Evolutionary conservation across 2,888 invertebrate genomes (phyloP).

Genomic region (Odontocolon sp.): DNA sequence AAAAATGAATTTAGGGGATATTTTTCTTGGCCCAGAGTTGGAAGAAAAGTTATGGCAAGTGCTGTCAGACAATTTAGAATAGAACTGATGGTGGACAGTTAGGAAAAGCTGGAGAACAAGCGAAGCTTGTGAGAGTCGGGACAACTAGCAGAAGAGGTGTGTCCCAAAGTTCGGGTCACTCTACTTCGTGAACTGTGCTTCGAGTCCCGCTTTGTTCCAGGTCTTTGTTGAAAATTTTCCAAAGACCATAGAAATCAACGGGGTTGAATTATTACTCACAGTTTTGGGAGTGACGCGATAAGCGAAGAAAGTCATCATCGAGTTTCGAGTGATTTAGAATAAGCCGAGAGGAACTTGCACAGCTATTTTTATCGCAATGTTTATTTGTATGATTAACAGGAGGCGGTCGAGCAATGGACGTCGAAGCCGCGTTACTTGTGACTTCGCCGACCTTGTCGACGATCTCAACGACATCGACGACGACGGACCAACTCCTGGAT

Average conservation of each 20-base stretch:
- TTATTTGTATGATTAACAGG: constrained; percentile 31
- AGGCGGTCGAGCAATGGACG: constrained; percentile 72
- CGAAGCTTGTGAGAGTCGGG: neutral
- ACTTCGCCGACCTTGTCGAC: constrained; percentile 78
- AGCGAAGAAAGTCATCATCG: no score
- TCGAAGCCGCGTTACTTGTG: constrained; percentile 77
- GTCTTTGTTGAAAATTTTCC: constrained; percentile 44
- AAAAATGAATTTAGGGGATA: no score
- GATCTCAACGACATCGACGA: constrained; percentile 64
- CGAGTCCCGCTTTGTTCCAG: constrained; percentile 36
- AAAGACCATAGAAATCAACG: constrained; percentile 49
- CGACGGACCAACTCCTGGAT: constrained; percentile 31
- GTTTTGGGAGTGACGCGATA: constrained; percentile 5
- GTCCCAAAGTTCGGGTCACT: constrained; percentile 38
- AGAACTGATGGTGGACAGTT: constrained; percentile 17
- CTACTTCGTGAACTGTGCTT: constrained; percentile 38
- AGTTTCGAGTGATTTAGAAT: neutral
- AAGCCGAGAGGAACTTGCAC: neutral
- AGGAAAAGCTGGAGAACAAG: constrained; percentile 25
- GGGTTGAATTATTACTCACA: constrained; percentile 34
- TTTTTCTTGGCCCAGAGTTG: no score
- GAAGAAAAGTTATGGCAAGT: no score
- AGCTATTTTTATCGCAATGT: neutral
- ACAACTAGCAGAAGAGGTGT: constrained; percentile 26
- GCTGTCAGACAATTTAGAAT: no score